Conservation (phyloP, 2,113 vertebrate species). For the Lepus timidus region DNA sequence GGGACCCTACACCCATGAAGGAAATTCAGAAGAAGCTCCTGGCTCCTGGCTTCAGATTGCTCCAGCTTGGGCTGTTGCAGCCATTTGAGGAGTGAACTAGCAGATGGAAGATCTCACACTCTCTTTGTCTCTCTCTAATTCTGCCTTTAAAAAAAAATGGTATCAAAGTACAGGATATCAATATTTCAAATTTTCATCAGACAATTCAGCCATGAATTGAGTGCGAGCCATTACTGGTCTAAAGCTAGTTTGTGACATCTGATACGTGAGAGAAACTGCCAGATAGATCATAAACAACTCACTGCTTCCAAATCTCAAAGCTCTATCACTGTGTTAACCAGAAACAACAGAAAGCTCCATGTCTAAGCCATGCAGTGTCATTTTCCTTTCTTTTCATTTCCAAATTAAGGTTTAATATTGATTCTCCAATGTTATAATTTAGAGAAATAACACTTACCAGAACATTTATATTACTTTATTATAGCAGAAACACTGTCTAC, state of each 20-base stretch:
- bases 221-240: background rate
- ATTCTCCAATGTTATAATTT: background rate
- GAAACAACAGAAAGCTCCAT: background rate
- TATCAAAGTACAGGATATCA: background rate
- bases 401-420: conserved; percentile 12
- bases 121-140: no score
- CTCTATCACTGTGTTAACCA: background rate
- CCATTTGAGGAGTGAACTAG: no score
- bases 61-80: no score
- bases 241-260: background rate
- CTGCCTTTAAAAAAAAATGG: background rate
- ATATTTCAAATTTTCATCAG: conserved; percentile 20
- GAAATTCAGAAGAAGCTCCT: no score
- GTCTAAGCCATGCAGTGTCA: background rate
- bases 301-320: conserved; percentile 6
- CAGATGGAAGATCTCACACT: no score
- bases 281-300: background rate
- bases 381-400: background rate
- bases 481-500: background rate
- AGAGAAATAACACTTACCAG: conserved; percentile 24
- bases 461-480: conserved; percentile 15
- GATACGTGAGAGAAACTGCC: background rate
- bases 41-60: no score
- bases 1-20: no score
- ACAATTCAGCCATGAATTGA: conserved; percentile 20